These are phyloP conservation scores for Promerops cafer DNA, from an alignment of 2,113 vertebrate genomes.

Conservation along the genomic window DNA sequence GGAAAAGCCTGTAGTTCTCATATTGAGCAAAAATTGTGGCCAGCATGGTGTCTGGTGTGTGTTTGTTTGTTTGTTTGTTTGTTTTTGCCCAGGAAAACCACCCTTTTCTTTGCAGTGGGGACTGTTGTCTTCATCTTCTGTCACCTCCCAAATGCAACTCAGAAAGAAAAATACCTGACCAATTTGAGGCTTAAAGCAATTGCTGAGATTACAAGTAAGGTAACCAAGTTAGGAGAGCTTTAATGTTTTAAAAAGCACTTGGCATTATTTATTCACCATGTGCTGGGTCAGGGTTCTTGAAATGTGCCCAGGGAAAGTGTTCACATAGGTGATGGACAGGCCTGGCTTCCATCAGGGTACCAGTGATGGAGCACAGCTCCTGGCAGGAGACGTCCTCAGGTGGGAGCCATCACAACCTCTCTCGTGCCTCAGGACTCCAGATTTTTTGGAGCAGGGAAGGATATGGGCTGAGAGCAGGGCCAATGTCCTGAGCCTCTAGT, in stretches of 20 bases:
- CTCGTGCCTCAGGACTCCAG: not conserved
- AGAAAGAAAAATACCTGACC: not conserved
- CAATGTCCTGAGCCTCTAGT: not conserved
- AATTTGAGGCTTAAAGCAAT: not conserved
- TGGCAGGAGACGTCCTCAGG: not conserved
- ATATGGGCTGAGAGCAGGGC: not conserved
- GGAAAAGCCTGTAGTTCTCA: not conserved
- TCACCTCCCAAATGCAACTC: not conserved
- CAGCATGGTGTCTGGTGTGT: rapidly evolving
- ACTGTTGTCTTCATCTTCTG: not conserved
- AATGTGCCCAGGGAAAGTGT: not conserved
- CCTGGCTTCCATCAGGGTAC: not conserved
- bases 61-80: not conserved
- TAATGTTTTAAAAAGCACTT: not conserved
- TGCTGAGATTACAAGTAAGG: not conserved
- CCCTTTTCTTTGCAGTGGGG: not conserved
- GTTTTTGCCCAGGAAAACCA: not conserved
- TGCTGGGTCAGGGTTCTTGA: not conserved
- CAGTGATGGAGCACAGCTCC: not conserved
- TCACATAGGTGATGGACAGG: not conserved
- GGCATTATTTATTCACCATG: not conserved
- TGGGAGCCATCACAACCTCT: not conserved
- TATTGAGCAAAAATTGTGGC: not conserved
- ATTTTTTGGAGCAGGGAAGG: not conserved
- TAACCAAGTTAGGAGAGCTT: not conserved